phyloP scores from a whole-genome alignment of 2,888 invertebrate genomes.

The Lucinisca nassula region DNA sequence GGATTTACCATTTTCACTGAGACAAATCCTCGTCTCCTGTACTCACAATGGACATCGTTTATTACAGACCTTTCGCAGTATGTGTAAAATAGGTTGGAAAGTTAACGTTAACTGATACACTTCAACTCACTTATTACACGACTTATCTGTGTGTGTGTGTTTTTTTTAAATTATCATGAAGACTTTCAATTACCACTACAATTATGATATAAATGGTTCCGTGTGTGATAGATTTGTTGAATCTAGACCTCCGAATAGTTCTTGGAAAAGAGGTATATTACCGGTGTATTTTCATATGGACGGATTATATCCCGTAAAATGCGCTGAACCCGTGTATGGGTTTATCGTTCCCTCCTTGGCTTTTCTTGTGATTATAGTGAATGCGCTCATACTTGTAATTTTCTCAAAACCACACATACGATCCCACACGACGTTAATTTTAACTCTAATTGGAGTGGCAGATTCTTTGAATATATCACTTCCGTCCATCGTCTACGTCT shows the following conservation, averaged over 20 bases:
- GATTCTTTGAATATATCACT: slow-evolving; percentile 37
- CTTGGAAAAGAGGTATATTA: neutral
- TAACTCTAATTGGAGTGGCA: slow-evolving; percentile 36
- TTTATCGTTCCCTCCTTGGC: slow-evolving; percentile 36
- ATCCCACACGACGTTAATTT: slow-evolving; percentile 41
- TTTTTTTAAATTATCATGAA: neutral
- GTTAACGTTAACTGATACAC: no score
- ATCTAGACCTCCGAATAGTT: neutral
- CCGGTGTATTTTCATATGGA: neutral
- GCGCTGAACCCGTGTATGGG: slow-evolving; percentile 28
- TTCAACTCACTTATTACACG: no score
- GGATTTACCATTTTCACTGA: no score
- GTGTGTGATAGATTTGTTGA: neutral
- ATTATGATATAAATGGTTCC: neutral
- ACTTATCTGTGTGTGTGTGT: no score
- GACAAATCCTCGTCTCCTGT: no score
- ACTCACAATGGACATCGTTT: no score
- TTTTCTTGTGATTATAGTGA: slow-evolving; percentile 24
- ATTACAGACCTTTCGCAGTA: no score
- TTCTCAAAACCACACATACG: slow-evolving; percentile 28
- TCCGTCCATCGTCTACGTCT: slow-evolving; percentile 22
- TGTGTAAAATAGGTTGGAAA: no score
- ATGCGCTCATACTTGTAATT: slow-evolving; percentile 20
- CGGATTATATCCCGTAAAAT: slow-evolving; percentile 25
- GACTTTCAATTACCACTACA: neutral